These are phyloP conservation scores for Platorchestia sp. DNA, from an alignment of 1,140 invertebrate genomes.

Conservation along the genomic window DNA sequence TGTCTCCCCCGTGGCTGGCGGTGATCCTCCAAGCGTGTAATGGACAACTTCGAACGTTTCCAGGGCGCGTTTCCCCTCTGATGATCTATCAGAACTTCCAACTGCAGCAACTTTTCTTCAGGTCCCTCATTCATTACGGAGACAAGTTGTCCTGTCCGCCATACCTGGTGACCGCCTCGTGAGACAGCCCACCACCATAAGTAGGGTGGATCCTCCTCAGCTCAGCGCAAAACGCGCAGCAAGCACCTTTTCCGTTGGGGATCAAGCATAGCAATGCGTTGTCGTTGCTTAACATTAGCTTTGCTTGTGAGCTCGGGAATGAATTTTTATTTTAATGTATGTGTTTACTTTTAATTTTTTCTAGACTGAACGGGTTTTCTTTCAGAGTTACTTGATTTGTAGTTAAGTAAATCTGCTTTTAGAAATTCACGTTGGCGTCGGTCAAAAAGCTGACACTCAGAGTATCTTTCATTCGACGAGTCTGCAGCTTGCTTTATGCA, in stretches of 20 bases:
- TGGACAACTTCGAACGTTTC: constrained; percentile 54
- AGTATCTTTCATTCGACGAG: background rate
- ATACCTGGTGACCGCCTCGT: background rate
- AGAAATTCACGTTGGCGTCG: background rate
- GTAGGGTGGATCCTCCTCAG: background rate
- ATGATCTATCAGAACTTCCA: constrained; percentile 54
- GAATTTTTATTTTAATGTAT: background rate
- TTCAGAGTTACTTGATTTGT: background rate
- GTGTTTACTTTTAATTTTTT: background rate
- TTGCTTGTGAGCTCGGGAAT: background rate
- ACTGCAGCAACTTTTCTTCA: constrained; percentile 52
- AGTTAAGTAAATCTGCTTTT: background rate
- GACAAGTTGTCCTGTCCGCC: constrained; percentile 47
- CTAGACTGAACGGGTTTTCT: background rate
- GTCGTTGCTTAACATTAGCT: background rate
- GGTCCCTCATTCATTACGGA: constrained; percentile 51
- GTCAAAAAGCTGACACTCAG: background rate
- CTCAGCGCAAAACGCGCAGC: background rate
- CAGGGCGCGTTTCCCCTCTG: constrained; percentile 54
- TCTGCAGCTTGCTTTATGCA: background rate
- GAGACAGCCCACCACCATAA: background rate
- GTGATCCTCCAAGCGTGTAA: constrained; percentile 49
- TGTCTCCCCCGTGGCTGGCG: constrained; percentile 9
- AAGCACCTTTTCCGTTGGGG: background rate
- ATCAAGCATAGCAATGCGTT: background rate